Evolutionary conservation across 1,140 invertebrate genomes (phyloP).

Genomic region (Caenorhabditis remanei): DNA sequence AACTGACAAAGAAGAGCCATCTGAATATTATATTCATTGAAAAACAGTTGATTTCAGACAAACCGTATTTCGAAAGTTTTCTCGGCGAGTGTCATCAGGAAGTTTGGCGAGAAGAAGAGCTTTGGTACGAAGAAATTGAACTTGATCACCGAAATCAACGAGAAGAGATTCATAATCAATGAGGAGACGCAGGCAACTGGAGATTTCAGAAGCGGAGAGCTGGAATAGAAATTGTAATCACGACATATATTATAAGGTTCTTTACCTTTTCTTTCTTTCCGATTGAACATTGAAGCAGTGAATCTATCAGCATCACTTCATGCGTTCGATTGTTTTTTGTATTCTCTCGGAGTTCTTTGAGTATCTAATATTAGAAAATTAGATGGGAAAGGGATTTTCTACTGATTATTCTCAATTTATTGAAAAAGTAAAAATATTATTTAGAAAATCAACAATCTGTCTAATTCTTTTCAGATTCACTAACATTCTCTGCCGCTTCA

Average conservation of each 20-base stretch:
- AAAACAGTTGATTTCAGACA: too few relatives aligned
- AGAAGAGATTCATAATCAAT: conserved; percentile 29
- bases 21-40: too few relatives aligned
- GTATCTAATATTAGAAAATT: too few relatives aligned
- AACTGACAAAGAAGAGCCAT: conserved; percentile 20
- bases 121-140: conserved; percentile 40
- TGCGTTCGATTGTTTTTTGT: conserved; percentile 36
- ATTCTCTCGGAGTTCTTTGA: conserved; percentile 1
- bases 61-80: neutral
- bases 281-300: conserved; percentile 20
- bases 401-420: too few relatives aligned
- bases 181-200: neutral
- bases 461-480: too few relatives aligned
- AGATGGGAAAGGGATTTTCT: too few relatives aligned
- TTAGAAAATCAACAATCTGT: too few relatives aligned
- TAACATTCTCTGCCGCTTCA: neutral
- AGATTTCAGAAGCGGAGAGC: neutral
- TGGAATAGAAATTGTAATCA: neutral
- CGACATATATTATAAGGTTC: too few relatives aligned
- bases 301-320: conserved; percentile 42
- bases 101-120: conserved; percentile 9
- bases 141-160: conserved; percentile 40
- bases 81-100: neutral
- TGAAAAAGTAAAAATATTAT: too few relatives aligned
- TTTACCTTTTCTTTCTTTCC: neutral